Conservation (phyloP, 2,888 invertebrate species). For the Ptycholaimellus sp. region DNA sequence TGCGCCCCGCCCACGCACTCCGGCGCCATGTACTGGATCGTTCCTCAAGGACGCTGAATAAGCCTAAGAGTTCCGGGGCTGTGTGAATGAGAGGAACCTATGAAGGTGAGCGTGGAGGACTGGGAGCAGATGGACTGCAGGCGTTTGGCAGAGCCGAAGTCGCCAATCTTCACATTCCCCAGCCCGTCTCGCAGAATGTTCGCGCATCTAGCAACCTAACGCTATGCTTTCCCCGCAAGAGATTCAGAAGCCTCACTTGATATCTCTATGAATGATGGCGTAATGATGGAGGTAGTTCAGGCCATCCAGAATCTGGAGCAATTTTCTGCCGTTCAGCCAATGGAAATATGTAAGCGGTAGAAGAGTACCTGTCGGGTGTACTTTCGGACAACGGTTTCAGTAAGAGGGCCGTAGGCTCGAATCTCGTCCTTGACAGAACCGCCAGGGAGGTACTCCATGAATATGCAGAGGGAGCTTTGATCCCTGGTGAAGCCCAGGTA, state of each 20-base stretch:
- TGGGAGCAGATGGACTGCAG: slow-evolving; percentile 26
- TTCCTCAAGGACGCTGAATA: too few species aligned
- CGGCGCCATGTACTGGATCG: too few species aligned
- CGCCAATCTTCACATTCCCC: slow-evolving; percentile 31
- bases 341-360: too few species aligned
- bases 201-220: slow-evolving; percentile 22
- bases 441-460: slow-evolving; percentile 34
- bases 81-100: too few species aligned
- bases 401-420: slow-evolving; percentile 25
- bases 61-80: too few species aligned
- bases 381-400: slow-evolving; percentile 25
- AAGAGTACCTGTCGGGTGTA: slow-evolving; percentile 29
- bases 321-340: too few species aligned
- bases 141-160: slow-evolving; percentile 32
- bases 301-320: slow-evolving; percentile 32
- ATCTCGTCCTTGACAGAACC: slow-evolving; percentile 30
- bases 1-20: too few species aligned
- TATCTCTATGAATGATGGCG: slow-evolving; percentile 32
- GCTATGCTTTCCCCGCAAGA: slow-evolving; percentile 1
- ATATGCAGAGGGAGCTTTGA: slow-evolving; percentile 26
- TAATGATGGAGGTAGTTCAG: slow-evolving; percentile 30
- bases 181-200: slow-evolving; percentile 29
- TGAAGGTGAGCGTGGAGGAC: too few species aligned
- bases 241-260: slow-evolving; percentile 24
- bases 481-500: slow-evolving; percentile 28